These are phyloP conservation scores for Copsychus sechellarum DNA, from an alignment of 2,113 vertebrate species.

Conservation along the genomic window DNA sequence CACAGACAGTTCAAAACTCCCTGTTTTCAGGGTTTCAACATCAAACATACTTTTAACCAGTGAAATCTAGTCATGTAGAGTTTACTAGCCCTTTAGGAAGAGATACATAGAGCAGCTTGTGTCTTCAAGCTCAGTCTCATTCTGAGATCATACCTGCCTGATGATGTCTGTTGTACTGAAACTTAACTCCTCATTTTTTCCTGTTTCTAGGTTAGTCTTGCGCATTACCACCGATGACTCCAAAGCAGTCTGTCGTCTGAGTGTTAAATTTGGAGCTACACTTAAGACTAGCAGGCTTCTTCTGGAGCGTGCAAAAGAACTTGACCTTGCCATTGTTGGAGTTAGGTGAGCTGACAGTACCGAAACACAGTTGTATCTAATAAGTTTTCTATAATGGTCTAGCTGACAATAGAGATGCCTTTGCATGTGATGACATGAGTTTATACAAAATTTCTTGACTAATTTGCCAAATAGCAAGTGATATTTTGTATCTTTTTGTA, in stretches of 20 bases:
- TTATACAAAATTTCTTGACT: neutral
- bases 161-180: neutral
- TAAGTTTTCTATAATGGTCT: neutral
- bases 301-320: slow-evolving; percentile 88
- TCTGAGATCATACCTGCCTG: neutral
- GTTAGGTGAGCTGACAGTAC: slow-evolving; percentile 77
- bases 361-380: neutral
- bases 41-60: neutral
- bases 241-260: slow-evolving; percentile 92
- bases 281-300: slow-evolving; percentile 90
- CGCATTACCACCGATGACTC: slow-evolving; percentile 97
- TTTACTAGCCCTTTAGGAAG: neutral
- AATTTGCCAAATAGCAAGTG: neutral
- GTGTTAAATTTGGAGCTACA: slow-evolving; percentile 94
- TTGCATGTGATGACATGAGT: neutral
- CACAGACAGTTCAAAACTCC: too few species aligned
- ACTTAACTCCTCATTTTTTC: neutral
- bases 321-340: slow-evolving; percentile 88
- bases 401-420: neutral
- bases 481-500: slow-evolving; percentile 29
- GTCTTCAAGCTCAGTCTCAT: neutral
- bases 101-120: neutral
- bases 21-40: too few species aligned
- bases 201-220: slow-evolving; percentile 83
- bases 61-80: neutral